Conservation (phyloP, 1,140 invertebrate species). For the Anastatus disparis region DNA sequence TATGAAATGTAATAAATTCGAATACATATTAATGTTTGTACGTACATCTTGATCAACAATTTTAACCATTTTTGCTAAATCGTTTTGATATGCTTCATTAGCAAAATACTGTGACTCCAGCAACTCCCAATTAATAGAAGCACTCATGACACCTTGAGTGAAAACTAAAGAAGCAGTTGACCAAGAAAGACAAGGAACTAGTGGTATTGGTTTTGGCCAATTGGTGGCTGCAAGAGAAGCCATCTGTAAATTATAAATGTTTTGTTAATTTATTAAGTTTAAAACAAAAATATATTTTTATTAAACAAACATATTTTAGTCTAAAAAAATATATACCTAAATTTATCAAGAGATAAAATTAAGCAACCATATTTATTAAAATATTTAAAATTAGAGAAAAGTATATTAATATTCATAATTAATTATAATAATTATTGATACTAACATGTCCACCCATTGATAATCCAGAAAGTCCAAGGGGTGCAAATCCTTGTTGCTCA, state of each 20-base stretch:
- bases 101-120: conserved; percentile 89
- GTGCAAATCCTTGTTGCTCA: conserved; percentile 86
- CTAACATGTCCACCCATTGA: conserved; percentile 99
- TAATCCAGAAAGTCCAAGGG: conserved; percentile 93
- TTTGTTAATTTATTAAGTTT: neutral
- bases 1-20: conserved; percentile 5
- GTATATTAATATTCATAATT: neutral
- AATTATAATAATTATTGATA: conserved; percentile 48
- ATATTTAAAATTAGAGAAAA: too few species aligned
- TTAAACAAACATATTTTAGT: too few species aligned
- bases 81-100: conserved; percentile 83
- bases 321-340: neutral
- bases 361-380: neutral
- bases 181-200: conserved; percentile 97
- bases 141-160: conserved; percentile 94
- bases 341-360: neutral
- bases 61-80: conserved; percentile 84
- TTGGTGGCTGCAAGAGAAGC: conserved; percentile 94
- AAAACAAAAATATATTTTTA: neutral
- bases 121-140: conserved; percentile 93
- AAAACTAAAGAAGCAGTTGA: conserved; percentile 96
- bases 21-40: conserved; percentile 25
- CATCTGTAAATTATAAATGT: conserved; percentile 78
- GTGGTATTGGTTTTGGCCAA: conserved; percentile 91
- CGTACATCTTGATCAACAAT: conserved; percentile 70